Percentiles rank a stretch among this genome's conserved stretches.
Conservation (phyloP, 2,113 vertebrate species). For the Chascanopsetta lugubris region DNA sequence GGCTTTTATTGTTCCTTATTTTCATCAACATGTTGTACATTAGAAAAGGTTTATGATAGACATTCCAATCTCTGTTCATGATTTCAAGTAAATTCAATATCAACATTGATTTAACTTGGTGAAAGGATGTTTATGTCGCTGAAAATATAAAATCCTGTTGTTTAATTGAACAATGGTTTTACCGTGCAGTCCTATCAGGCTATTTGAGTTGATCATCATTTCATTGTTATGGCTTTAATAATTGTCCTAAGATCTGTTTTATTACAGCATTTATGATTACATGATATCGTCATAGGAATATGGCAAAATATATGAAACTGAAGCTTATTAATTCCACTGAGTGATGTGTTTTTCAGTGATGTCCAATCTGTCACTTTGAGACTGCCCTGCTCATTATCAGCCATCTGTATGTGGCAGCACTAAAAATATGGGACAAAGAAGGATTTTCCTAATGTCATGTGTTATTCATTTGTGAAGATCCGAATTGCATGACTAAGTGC, state of each 20-base stretch:
- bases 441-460: slow-evolving; percentile 32
- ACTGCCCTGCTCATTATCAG: slow-evolving; percentile 19
- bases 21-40: too few relatives aligned
- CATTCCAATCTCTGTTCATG: too few relatives aligned
- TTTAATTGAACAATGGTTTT: background rate
- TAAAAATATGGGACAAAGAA: slow-evolving; percentile 33
- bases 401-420: slow-evolving; percentile 31
- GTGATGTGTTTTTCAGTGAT: background rate
- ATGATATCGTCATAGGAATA: background rate
- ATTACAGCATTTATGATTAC: background rate
- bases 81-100: too few relatives aligned
- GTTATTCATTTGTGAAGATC: slow-evolving; percentile 4
- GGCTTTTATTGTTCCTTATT: too few relatives aligned
- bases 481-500: background rate
- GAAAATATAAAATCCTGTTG: background rate
- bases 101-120: too few relatives aligned
- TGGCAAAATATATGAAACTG: background rate
- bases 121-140: background rate
- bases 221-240: background rate
- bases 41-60: too few relatives aligned
- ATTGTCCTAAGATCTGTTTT: background rate
- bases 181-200: background rate
- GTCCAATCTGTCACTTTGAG: slow-evolving; percentile 2
- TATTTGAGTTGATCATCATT: background rate
- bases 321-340: slow-evolving; percentile 5